Base-by-base conservation (phyloP, 2,797 vertebrate species). In the Neolamprologus multifasciatus region DNA sequence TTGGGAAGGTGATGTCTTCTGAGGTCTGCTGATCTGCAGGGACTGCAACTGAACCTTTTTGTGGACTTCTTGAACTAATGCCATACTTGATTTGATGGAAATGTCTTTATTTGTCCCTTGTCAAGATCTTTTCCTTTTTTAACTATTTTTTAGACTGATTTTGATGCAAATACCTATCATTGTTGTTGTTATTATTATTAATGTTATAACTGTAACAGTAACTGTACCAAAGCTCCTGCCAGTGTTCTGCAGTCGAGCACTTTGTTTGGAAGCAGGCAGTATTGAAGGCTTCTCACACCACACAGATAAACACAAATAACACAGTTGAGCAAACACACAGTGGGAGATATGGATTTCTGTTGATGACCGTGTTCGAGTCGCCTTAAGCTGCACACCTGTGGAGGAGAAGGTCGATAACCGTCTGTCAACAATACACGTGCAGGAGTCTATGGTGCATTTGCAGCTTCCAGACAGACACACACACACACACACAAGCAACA, bases 271-370 rank as follows among this genome's bases (percentile, higher is more conserved):
- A 10, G 31, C 52, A 7, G 4, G 23, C 38, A 52, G 84, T 78
- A 74, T 59, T 31, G 67, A 86, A 71, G 82, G 84, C 14, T 54
- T n/a, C 21, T 45, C 67, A 52, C 55, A 33, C 43, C 5, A 2
- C 69, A 79, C 43, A 48, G 4, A 74, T 29, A 29, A 74, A 74
- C 80, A 83, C 69, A 13, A 8, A 29, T 45, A 77, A 57, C 48
- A 14, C 4, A 36, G 45, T n/a, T 40, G 23, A 79, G 54, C 80
- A 87, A 84, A 86, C 89, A 87, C 86, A 74, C 82, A 29, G 83
- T 2, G n/a, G 81, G 85, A 78, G 78, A 74, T 84, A 92, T 91
- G 84, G 91, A 93, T 94, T 85, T 83, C 16, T 86, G 88, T 45
- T 77, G 86, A 92, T 84, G 85, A 38, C 78, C 50, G 4, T 36